Conservation (phyloP, 2,888 invertebrate species). For the Sarcophaga subvicina region DNA sequence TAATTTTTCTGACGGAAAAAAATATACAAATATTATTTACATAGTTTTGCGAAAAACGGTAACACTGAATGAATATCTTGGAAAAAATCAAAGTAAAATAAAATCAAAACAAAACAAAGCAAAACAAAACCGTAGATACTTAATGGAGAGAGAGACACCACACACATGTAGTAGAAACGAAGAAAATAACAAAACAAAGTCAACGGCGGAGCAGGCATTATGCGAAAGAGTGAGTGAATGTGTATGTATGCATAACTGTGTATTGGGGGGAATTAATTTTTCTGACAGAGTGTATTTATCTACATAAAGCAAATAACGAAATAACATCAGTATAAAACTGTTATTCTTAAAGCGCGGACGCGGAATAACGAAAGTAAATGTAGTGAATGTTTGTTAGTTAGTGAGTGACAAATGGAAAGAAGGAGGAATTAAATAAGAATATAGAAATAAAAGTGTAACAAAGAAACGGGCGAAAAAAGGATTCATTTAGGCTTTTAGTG, state of each 20-base stretch:
- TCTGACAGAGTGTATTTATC: conserved; percentile 43
- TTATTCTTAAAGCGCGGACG: conserved; percentile 77
- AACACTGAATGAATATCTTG: too few species aligned
- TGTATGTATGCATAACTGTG: conserved; percentile 16
- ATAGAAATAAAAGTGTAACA: conserved; percentile 12
- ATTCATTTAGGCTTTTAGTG: background rate
- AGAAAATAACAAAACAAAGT: background rate
- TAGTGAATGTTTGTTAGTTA: background rate
- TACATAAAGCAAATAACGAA: conserved; percentile 61
- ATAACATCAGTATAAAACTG: conserved; percentile 74
- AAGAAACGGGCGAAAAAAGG: conserved; percentile 21
- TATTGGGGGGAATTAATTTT: conserved; percentile 15
- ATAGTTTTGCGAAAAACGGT: too few species aligned
- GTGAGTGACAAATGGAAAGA: conserved; percentile 42
- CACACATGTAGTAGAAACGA: background rate
- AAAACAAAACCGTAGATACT: background rate
- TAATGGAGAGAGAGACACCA: background rate
- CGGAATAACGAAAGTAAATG: conserved; percentile 62
- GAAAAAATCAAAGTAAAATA: background rate
- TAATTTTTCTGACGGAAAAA: too few species aligned
- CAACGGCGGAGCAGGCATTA: background rate
- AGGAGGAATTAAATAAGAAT: conserved; percentile 25
- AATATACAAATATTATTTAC: too few species aligned
- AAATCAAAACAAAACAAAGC: conserved; percentile 5
- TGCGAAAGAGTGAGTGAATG: background rate